Evolutionary conservation across 2,797 vertebrate genomes (phyloP), one percentile per base, ranked within the genome.

Genomic region (Molossus alvarezi): DNA sequence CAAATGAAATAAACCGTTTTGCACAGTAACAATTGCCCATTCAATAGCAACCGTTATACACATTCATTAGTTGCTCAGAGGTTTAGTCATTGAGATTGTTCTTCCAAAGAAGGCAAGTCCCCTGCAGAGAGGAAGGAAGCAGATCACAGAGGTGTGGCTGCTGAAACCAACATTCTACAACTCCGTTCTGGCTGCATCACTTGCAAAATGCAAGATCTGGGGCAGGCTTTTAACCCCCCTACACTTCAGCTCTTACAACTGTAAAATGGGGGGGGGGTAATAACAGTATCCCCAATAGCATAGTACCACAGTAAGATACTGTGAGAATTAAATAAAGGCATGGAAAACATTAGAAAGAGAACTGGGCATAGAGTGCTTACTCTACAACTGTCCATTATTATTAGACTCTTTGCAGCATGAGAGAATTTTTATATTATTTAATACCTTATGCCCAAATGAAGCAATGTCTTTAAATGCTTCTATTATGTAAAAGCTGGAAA

Each of bases 391-490:
- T 77, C 58, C 90, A 41, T 57, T 95, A 27, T 62, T 67, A 73
- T 45, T 91, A 88, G 60, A 83, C 21, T 72, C 7, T 29, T 48
- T 77, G 41, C 12, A 65, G 9, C 17, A 0, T 23, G 18, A 94
- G 9, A 72, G 3, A 57, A 88, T 64, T 62, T 84, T 88, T n/a
- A 9, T n/a, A 53, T 51, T 45, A 88, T 89, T 89, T 57, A 80
- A 85, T 79, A 79, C 13, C 29, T 9, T 21, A 57, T 57, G 37
- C 4, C 18, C 58, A 90, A 86, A 62, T 75, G 33, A 85, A 90
- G 90, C 14, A 80, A 65, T 58, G 48, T 20, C 81, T 75, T 87
- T 96, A 71, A 94, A 86, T 71, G 15, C 5, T 92, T 84, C 41
- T 53, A 29, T 51, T 57, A 58, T 9, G 8, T 60, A 76, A 86